Evolutionary conservation across 2,888 invertebrate species (phyloP).

Genomic region (Trissoscelio sp.): DNA sequence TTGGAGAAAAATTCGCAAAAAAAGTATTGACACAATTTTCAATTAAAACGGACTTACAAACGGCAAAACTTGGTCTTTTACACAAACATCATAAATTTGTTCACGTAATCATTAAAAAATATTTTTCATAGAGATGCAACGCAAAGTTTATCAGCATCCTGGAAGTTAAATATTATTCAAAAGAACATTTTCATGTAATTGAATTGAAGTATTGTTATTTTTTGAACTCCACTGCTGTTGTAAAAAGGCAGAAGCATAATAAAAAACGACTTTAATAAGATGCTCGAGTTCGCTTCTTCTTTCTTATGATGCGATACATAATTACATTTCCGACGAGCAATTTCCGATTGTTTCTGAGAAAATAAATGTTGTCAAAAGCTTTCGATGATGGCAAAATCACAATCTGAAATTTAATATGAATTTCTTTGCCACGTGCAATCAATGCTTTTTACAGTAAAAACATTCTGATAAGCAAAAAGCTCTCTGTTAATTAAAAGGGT

Average conservation of each 20-base stretch:
- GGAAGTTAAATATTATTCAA: no score
- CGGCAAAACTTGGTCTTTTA: no score
- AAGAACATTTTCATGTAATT: background rate
- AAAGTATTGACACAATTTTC: no score
- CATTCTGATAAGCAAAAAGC: background rate
- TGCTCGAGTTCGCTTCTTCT: background rate
- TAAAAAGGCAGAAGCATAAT: background rate
- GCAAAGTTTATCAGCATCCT: no score
- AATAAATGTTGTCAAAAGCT: background rate
- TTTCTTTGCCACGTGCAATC: background rate
- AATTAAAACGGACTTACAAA: no score
- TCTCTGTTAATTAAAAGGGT: no score
- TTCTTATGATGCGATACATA: background rate
- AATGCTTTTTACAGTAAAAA: background rate
- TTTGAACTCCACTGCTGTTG: background rate
- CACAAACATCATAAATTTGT: no score
- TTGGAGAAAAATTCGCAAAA: no score
- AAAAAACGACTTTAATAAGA: background rate
- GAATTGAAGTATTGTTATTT: background rate
- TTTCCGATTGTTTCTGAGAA: background rate
- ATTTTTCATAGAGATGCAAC: no score
- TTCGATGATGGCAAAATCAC: background rate
- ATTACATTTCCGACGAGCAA: background rate
- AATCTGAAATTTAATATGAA: background rate
- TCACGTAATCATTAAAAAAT: no score